phyloP scores from a whole-genome alignment of 2,888 invertebrate genomes.

The Eurois occulta region DNA sequence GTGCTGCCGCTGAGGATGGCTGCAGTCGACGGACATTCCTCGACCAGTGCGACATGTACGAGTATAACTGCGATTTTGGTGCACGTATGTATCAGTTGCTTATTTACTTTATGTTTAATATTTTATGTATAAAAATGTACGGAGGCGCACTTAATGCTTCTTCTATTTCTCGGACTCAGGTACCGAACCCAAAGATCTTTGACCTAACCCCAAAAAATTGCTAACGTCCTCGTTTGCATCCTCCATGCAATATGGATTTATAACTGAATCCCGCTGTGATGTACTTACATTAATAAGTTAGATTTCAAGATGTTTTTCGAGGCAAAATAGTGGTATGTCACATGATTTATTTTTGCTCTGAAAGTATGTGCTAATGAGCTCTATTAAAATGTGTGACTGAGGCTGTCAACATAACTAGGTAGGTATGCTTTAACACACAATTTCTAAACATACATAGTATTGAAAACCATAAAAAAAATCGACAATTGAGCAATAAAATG shows the following conservation, averaged over 20 bases:
- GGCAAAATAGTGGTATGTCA: not conserved
- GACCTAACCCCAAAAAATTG: not conserved
- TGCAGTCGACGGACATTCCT: constrained; percentile 80
- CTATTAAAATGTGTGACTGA: not conserved
- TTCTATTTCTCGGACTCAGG: not conserved
- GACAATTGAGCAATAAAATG: not conserved
- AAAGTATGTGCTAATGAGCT: not conserved
- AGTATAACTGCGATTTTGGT: constrained; percentile 84
- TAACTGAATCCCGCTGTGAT: not conserved
- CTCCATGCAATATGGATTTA: not conserved
- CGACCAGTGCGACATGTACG: constrained; percentile 86
- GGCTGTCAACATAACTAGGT: not conserved
- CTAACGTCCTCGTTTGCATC: not conserved
- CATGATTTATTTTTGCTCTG: not conserved
- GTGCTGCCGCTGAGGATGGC: constrained; percentile 77
- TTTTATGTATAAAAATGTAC: not conserved
- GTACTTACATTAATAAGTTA: not conserved
- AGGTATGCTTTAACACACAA: not conserved
- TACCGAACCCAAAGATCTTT: not conserved
- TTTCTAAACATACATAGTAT: not conserved
- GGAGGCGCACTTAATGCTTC: not conserved
- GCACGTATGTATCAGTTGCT: constrained; percentile 74
- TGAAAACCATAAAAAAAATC: not conserved
- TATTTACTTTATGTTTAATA: not conserved
- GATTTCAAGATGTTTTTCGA: no score